Evolutionary conservation across 2,888 invertebrate genomes (phyloP), one percentile per base, ranked within the genome.

Genomic region (Dendrolimus houi): DNA sequence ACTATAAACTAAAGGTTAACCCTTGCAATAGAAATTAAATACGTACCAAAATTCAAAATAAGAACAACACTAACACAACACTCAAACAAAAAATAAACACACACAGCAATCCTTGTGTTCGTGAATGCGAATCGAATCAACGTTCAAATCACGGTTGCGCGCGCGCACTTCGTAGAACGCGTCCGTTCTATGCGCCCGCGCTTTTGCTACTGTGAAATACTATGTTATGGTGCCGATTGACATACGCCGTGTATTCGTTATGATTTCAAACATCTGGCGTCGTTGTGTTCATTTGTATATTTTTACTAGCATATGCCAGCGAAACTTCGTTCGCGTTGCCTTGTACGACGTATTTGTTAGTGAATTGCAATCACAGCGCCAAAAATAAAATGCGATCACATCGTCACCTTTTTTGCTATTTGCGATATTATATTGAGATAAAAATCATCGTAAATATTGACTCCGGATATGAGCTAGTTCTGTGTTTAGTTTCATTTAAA

Each of bases 81-180:
- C 47, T 47, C 9, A 47, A 9, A 47, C 66, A 68, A 61, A 64
- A 60, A 54, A 64, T 61, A 68, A 69, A 66, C 66, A 74, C 71
- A 71, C 65, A 63, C 66, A 61, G 58, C 58, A 60, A 58, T 60
- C 59, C 57, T 52, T 13, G 14, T 52, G 55, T 52, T 42, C 54
- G 60, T 62, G 58, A 64, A 62, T 60, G 64, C 65, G 60, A 67
- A 62, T 57, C 61, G 62, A 69, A 77, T 85, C 72, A 78, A 73
- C 72, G 77, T 83, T 79, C 84, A 70, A 66, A 78, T 80, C 86
- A 87, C 86, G 85, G 61, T 57, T 57, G 59, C 63, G 68, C 71
- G 67, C 63, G 74, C 74, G 75, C 74, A 72, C 71, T 85, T 87
- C 83, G 79, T 13, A 63, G 83, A 83, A 86, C 75, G 70, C 87